A percentile compares a stretch with the other conserved stretches of the same genome.
phyloP scores from a whole-genome alignment of 2,113 vertebrate species.

The Carollia perspicillata region DNA sequence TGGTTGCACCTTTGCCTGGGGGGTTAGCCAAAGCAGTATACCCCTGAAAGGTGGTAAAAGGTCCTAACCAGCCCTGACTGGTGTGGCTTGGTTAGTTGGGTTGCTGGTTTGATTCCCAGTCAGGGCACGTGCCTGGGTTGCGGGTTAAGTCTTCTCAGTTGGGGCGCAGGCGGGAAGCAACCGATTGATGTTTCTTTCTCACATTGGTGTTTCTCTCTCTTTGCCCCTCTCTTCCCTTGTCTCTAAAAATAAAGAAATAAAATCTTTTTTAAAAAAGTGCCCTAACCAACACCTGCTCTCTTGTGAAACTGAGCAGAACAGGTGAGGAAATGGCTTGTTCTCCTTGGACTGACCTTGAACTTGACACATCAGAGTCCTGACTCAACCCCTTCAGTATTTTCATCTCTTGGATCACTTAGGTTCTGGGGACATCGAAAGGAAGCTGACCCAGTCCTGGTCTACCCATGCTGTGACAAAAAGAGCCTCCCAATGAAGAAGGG shows the following conservation, averaged over 20 bases:
- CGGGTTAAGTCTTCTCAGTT: too few relatives aligned
- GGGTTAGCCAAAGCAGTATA: neutral
- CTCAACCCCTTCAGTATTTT: neutral
- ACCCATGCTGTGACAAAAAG: neutral
- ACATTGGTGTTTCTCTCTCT: too few relatives aligned
- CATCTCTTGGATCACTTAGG: neutral
- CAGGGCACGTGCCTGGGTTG: too few relatives aligned
- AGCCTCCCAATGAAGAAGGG: neutral
- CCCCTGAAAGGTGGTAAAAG: neutral
- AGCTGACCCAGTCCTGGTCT: neutral
- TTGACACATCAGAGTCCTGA: neutral
- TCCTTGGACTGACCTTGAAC: neutral
- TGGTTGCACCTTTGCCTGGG: neutral
- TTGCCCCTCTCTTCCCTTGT: too few relatives aligned
- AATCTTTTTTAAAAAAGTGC: too few relatives aligned
- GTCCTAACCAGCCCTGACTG: neutral
- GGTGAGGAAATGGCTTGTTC: neutral
- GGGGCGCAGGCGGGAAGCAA: too few relatives aligned
- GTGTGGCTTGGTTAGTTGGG: too few relatives aligned
- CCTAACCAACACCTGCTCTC: neutral
- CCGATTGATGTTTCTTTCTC: too few relatives aligned
- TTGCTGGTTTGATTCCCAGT: too few relatives aligned
- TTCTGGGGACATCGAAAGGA: neutral
- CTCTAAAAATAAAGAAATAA: too few relatives aligned
- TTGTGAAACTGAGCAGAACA: neutral